A percentile compares a stretch with the other conserved stretches of the same genome.
phyloP scores from a whole-genome alignment of 2,797 vertebrate genomes.

The Buceros bicornis region DNA sequence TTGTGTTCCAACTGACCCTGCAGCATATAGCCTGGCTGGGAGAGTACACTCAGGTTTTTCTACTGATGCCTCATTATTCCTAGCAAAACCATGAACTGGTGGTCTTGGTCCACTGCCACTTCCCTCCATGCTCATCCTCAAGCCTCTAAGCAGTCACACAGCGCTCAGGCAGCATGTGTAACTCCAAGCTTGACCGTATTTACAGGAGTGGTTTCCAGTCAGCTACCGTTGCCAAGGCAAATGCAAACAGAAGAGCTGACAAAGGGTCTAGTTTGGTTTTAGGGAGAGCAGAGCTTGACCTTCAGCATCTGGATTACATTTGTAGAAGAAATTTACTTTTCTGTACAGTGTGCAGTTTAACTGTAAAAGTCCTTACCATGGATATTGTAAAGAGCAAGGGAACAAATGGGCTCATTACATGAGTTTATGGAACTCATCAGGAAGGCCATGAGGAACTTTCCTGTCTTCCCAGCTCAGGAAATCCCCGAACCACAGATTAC shows the following conservation, averaged over 20 bases:
- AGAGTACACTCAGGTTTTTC: background rate
- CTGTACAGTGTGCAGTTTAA: background rate
- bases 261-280: background rate
- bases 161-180: fast-evolving
- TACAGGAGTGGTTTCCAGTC: background rate
- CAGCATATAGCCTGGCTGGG: background rate
- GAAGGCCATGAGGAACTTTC: slow-evolving; percentile 14
- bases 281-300: background rate
- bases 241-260: background rate
- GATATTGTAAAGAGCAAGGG: background rate
- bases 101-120: background rate
- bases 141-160: background rate
- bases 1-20: background rate
- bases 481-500: slow-evolving; percentile 5
- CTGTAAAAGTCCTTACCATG: background rate
- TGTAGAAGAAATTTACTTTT: background rate
- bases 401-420: slow-evolving; percentile 5
- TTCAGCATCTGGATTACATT: background rate
- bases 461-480: slow-evolving; percentile 14
- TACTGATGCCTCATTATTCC: background rate
- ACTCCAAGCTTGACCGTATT: background rate
- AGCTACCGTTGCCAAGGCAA: slow-evolving; percentile 7
- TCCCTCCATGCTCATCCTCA: background rate
- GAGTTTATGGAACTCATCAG: background rate
- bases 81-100: background rate